Conservation (phyloP, 2,797 vertebrate genomes). For the Diplodus sargus region DNA sequence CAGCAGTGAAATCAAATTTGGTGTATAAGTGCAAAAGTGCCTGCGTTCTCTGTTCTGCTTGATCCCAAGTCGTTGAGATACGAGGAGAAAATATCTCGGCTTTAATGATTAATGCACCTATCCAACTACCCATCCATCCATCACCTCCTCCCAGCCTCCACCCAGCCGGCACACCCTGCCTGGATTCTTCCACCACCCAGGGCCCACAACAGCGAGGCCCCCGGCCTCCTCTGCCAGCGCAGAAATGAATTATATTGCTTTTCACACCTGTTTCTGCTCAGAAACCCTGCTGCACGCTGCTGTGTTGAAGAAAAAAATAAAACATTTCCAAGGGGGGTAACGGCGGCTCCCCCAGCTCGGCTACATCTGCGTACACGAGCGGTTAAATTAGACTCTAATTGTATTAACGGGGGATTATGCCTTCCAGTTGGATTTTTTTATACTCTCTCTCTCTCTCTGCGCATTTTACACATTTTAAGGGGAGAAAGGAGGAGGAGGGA, state of each 20-base stretch:
- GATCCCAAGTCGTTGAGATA: not conserved
- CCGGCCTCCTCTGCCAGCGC: slow-evolving; percentile 76
- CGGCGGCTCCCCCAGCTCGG: slow-evolving; percentile 86
- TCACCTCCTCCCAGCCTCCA: slow-evolving; percentile 17
- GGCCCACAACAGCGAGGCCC: slow-evolving; percentile 55
- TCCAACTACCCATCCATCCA: slow-evolving; percentile 12
- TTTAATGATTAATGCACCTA: slow-evolving; percentile 1
- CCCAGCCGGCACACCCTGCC: slow-evolving; percentile 34
- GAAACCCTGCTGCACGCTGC: slow-evolving; percentile 72
- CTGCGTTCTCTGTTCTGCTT: too few relatives aligned
- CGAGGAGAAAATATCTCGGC: not conserved
- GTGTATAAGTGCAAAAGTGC: too few relatives aligned
- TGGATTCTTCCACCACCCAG: slow-evolving; percentile 60
- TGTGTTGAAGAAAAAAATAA: slow-evolving; percentile 62
- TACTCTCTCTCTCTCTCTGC: slow-evolving; percentile 83
- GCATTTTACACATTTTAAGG: slow-evolving; percentile 87
- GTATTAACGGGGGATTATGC: slow-evolving; percentile 96
- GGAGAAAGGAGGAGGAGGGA: slow-evolving; percentile 37
- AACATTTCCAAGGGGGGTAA: slow-evolving; percentile 83
- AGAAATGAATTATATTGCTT: slow-evolving; percentile 91
- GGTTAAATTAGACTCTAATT: slow-evolving; percentile 98
- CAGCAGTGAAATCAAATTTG: too few relatives aligned
- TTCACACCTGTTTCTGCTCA: slow-evolving; percentile 98
- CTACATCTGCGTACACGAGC: slow-evolving; percentile 93
- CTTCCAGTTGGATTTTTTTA: slow-evolving; percentile 95